Evolutionary conservation across 2,797 vertebrate species (phyloP), one percentile per base, ranked within the genome.

Genomic region (Propithecus perrieri): DNA sequence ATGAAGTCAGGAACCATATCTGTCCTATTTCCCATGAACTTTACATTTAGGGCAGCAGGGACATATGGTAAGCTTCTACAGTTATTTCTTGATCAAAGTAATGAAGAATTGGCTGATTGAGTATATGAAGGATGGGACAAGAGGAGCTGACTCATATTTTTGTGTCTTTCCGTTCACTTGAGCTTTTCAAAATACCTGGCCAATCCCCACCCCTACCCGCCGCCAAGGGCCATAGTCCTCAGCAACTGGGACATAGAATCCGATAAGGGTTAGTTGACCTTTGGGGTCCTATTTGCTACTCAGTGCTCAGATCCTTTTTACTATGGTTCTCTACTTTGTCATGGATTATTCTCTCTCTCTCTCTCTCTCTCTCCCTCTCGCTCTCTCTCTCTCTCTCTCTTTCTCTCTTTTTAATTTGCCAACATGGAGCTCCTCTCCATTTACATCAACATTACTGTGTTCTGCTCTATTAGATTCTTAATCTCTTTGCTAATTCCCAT

Each of bases 401-500:
- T 55, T 74, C 26, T 48, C 76, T 79, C 26, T 76, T 15, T 20
- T 17, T 38, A 91, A 38, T 75, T 96, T 97, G 86, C 94, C 83
- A 94, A 50, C 80, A 85, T 53, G 71, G 61, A 92, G 79, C 84
- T 89, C 87, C 57, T 84, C 89, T 96, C 78, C 86, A 85, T 92
- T 96, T 96, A 94, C 46, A 95, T 94, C 94, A 89, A 55, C 93
- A 92, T 93, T 97, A 94, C 91, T 53, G 57, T 76, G 93, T 98
- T 97, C 93, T 97, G 94, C 97, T 98, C 89, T 97, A 98, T 97
- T 97, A 98, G 96, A 95, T 85, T 90, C 96, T 96, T 98, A 98
- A 98, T 98, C 91, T 97, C 92, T 97, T 96, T 94, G 78, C 94
- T 98, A 97, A 97, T 97, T 97, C 92, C 94, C 97, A 95, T 97